Percentiles rank a stretch among this genome's conserved stretches.
Conservation (phyloP, 2,113 vertebrate genomes). For the Oriolus oriolus region DNA sequence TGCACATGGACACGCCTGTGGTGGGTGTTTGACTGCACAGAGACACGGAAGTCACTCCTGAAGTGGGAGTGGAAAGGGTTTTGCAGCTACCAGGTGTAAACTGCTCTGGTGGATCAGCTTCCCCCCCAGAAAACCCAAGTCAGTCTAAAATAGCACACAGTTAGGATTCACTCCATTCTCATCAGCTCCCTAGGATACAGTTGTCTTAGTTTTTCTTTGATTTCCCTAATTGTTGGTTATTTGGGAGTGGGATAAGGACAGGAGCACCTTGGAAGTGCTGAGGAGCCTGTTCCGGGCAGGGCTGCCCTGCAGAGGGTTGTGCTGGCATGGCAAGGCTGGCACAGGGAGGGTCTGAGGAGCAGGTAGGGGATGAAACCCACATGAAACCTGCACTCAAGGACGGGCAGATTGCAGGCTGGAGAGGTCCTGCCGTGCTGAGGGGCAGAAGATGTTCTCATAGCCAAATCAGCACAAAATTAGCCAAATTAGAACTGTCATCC, state of each 20-base stretch:
- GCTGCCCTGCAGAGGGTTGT: neutral
- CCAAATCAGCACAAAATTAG: neutral
- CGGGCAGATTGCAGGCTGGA: neutral
- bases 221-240: neutral
- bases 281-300: neutral
- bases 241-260: neutral
- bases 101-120: neutral
- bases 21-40: neutral
- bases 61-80: neutral
- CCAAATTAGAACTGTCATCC: neutral
- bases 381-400: accelerated
- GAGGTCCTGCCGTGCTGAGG: neutral
- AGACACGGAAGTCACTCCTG: neutral
- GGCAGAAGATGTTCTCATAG: neutral
- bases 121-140: neutral
- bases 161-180: neutral
- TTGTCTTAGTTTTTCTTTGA: neutral
- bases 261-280: neutral
- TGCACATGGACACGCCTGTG: neutral
- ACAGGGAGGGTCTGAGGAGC: neutral
- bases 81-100: neutral
- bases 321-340: neutral
- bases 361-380: neutral
- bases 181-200: neutral
- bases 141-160: neutral